Conservation (phyloP, 2,888 invertebrate species). For the Drosophila aldrichi region DNA sequence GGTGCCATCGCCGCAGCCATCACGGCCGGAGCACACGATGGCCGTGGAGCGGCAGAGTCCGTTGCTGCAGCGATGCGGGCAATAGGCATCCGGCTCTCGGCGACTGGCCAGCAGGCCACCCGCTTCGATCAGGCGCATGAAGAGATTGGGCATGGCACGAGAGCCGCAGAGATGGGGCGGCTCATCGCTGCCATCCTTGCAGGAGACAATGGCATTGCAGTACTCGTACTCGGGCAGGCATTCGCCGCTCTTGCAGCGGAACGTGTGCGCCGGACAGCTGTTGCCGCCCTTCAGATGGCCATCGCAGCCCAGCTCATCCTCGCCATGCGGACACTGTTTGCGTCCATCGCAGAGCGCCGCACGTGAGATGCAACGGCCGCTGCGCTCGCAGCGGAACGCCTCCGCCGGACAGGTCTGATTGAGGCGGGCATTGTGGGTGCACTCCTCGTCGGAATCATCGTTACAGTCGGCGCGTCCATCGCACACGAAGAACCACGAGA, state of each 20-base stretch:
- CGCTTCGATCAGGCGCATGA: constrained; percentile 82
- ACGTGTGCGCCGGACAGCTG: constrained; percentile 91
- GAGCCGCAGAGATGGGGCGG: constrained; percentile 90
- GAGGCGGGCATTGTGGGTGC: constrained; percentile 86
- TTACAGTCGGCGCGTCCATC: constrained; percentile 92
- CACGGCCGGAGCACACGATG: constrained; percentile 94
- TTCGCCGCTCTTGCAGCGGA: constrained; percentile 93
- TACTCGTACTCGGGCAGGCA: constrained; percentile 96
- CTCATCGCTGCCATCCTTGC: constrained; percentile 95
- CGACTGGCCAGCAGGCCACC: constrained; percentile 75
- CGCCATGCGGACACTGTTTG: constrained; percentile 91
- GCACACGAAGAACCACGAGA: constrained; percentile 97
- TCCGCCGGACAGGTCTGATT: constrained; percentile 88
- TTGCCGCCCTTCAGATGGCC: constrained; percentile 86
- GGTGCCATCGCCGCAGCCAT: constrained; percentile 96
- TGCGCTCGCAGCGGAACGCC: constrained; percentile 89
- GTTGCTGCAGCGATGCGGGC: constrained; percentile 94
- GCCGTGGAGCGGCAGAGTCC: constrained; percentile 95
- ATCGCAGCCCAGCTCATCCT: constrained; percentile 90
- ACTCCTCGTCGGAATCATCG: constrained; percentile 95
- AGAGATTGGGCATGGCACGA: constrained; percentile 85
- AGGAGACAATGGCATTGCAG: constrained; percentile 95
- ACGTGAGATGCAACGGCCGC: constrained; percentile 91
- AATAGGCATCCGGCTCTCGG: constrained; percentile 84
- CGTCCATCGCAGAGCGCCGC: constrained; percentile 93